These are phyloP conservation scores for Carabus problematicus DNA, from an alignment of 2,888 invertebrate species.

Conservation along the genomic window DNA sequence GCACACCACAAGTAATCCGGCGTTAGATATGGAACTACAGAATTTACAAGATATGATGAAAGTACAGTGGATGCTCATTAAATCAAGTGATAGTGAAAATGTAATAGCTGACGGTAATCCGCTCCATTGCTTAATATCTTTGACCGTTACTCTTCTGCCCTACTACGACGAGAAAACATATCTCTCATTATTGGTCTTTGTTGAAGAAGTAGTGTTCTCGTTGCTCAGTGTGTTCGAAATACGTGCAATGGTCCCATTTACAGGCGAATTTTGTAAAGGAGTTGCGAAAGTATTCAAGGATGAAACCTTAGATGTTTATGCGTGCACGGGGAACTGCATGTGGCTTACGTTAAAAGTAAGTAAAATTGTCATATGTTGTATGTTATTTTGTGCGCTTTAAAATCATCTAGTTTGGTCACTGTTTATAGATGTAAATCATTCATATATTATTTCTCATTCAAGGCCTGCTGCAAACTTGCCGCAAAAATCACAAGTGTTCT, in stretches of 20 bases:
- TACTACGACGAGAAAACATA: not conserved
- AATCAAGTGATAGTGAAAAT: not conserved
- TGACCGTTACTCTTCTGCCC: not conserved
- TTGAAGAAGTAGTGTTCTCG: conserved; percentile 16
- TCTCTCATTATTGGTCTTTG: conserved; percentile 6
- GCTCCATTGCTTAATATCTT: conserved; percentile 4
- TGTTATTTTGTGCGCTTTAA: no score
- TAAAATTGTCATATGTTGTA: not conserved
- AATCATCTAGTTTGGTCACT: not conserved
- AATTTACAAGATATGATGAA: conserved; percentile 2
- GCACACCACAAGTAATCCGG: not conserved
- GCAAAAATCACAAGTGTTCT: not conserved
- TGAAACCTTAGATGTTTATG: not conserved
- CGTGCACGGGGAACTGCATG: conserved; percentile 25
- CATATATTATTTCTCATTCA: not conserved
- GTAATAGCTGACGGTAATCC: conserved; percentile 12
- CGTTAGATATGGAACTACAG: not conserved
- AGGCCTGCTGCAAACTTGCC: conserved; percentile 20
- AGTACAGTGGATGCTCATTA: conserved; percentile 17
- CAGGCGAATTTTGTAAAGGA: conserved; percentile 4
- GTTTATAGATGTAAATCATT: not conserved
- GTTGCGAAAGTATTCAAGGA: conserved; percentile 13
- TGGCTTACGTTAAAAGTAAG: conserved; percentile 31
- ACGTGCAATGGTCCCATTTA: conserved; percentile 3
- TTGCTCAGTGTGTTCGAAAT: conserved; percentile 22